Evolutionary conservation across 35 echinoderm and acorn worm species (phyloP), one percentile per base, ranked within the genome.

Genomic region (Ptychodera flava): DNA sequence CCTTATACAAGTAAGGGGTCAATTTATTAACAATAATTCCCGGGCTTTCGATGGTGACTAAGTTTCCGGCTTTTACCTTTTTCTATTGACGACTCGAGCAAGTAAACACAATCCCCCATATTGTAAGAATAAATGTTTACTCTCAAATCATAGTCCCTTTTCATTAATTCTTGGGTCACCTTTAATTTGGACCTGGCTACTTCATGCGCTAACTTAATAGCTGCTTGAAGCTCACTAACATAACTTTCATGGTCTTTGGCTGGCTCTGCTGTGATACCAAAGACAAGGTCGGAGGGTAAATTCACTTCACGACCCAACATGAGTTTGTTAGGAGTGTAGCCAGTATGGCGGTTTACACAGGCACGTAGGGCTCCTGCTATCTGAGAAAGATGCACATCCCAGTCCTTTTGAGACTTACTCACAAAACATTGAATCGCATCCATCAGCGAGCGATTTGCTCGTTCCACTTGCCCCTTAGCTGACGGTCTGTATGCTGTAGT

Each of bases 401-500:
- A 86, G 76, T 86, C 76, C 14, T 86, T 78, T 32, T 86, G 85
- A 22, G 32, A 76, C 36, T 86, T 86, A 1, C 85, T 76, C 1
- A 86, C 76, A 31, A 77, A 87, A 36, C 90, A 91, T 36, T 85
- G 32, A 1, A 91, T 79, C 0, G 90, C 85, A 81, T 91, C 28
- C 77, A 91, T 81, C 28, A 88, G 32, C 10, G 90, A 87, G 28
- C 86, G 77, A 38, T 91, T 91, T 16, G 81, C 85, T 36, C 89
- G 37, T 33, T 90, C 89, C 0, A 90, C 82, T 27, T 90, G 89
- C 0, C 89, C 89, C 33, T 90, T 90, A 29, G 89, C 36, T 27
- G 82, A 85, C 1, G 89, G 83, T 16, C 82, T 38, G 77, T 86
- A 85, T 0, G 85, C 77, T 30, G 90, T 91, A 0, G 90, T 91